Conservation (phyloP, 1,140 invertebrate species). For the Samia ricini region DNA sequence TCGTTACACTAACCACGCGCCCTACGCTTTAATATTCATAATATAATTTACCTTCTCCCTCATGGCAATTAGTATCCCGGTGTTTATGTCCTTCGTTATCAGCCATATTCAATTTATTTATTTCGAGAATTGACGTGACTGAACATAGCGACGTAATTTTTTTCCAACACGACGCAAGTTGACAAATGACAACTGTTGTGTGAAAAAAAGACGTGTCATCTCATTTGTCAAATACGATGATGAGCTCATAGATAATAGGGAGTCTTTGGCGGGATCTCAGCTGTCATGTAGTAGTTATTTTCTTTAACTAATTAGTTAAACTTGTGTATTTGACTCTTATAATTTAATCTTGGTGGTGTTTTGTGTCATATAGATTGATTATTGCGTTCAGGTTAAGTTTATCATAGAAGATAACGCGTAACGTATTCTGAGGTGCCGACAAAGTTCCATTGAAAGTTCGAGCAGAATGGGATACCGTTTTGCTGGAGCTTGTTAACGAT, state of each 20-base stretch:
- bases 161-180: slow-evolving; percentile 71
- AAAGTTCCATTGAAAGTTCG: too few relatives aligned
- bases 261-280: too few relatives aligned
- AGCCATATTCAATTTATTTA: slow-evolving; percentile 76
- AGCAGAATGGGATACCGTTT: too few relatives aligned
- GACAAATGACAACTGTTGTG: not conserved
- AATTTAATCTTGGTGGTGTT: too few relatives aligned
- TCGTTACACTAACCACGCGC: slow-evolving; percentile 47
- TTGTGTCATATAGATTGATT: too few relatives aligned
- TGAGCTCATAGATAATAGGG: not conserved
- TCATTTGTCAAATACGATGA: slow-evolving; percentile 21
- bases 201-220: slow-evolving; percentile 18
- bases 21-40: slow-evolving; percentile 62
- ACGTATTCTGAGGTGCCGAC: too few relatives aligned
- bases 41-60: slow-evolving; percentile 73
- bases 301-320: too few relatives aligned
- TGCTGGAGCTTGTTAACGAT: too few relatives aligned
- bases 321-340: too few relatives aligned
- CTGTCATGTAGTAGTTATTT: too few relatives aligned
- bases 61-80: slow-evolving; percentile 68
- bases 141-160: slow-evolving; percentile 73
- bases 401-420: too few relatives aligned
- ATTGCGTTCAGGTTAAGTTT: too few relatives aligned
- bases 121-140: slow-evolving; percentile 69
- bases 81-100: slow-evolving; percentile 71